Percentiles rank a stretch among this genome's conserved stretches.
Conservation (phyloP, 1,140 invertebrate species). For the Drosophila miranda region DNA sequence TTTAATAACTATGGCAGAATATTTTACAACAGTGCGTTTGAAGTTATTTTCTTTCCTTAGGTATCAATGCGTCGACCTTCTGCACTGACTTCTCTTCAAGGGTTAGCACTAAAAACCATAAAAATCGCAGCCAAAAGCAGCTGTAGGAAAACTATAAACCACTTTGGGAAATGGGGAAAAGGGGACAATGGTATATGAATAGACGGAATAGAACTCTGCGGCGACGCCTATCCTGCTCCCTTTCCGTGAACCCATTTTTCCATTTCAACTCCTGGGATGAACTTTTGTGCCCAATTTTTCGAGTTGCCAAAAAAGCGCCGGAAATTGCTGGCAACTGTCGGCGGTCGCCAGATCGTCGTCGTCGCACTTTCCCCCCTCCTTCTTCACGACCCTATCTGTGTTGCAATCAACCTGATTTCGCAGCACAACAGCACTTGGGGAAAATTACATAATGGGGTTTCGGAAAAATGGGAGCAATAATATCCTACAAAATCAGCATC, state of each 20-base stretch:
- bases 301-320: conserved; percentile 56
- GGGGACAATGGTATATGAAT: background rate
- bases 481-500: no score
- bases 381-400: conserved; percentile 5
- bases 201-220: background rate
- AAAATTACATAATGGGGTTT: conserved; percentile 45
- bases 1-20: no score
- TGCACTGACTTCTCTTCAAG: background rate
- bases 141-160: conserved; percentile 33
- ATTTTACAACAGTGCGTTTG: no score
- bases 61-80: conserved; percentile 15
- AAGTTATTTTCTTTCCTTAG: background rate
- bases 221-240: conserved; percentile 14
- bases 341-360: conserved; percentile 40
- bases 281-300: conserved; percentile 68
- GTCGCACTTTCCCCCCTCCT: background rate
- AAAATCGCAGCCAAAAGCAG: conserved; percentile 18
- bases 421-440: conserved; percentile 13
- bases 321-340: conserved; percentile 48
- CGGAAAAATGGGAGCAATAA: conserved; percentile 16
- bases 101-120: conserved; percentile 22
- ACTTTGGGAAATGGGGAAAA: conserved; percentile 12
- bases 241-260: background rate
- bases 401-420: conserved; percentile 47
- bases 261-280: conserved; percentile 31